phyloP scores from a whole-genome alignment of 1,140 invertebrate genomes.

The Dendroctonus valens region DNA sequence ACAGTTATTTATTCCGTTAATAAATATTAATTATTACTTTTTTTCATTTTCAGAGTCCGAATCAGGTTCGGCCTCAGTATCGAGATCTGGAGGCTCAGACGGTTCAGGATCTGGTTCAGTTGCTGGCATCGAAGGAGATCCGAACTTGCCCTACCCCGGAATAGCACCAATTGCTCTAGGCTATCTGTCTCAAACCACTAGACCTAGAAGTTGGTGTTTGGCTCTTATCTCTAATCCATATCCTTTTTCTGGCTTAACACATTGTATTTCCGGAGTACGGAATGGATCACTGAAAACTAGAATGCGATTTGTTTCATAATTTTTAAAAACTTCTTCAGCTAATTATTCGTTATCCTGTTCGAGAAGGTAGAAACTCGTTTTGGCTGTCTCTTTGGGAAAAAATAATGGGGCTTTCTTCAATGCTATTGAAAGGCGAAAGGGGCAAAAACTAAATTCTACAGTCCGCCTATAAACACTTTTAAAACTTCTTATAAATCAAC shows the following conservation, averaged over 20 bases:
- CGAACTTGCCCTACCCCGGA: conserved; percentile 82
- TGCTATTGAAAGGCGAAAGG: too few species aligned
- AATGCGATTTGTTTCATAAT: too few species aligned
- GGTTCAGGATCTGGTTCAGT: conserved; percentile 45
- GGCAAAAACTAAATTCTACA: too few species aligned
- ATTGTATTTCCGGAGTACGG: conserved; percentile 7
- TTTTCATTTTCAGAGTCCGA: conserved; percentile 48
- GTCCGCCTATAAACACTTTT: too few species aligned
- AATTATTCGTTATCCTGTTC: too few species aligned
- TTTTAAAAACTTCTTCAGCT: too few species aligned
- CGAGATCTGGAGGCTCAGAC: conserved; percentile 42
- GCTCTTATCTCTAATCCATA: conserved; percentile 97
- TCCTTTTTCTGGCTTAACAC: conserved; percentile 70
- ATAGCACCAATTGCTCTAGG: conserved; percentile 80
- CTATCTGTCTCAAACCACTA: conserved; percentile 83
- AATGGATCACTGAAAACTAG: too few species aligned
- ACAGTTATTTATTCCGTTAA: neutral
- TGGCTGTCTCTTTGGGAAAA: too few species aligned
- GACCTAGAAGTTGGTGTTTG: conserved; percentile 88
- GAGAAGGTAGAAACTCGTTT: too few species aligned
- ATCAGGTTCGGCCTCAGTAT: conserved; percentile 53
- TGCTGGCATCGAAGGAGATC: conserved; percentile 63
- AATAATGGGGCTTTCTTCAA: too few species aligned
- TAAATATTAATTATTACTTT: too few species aligned
- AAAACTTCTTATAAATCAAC: too few species aligned